phyloP scores from a whole-genome alignment of 2,113 vertebrate species.

The Oryzias melastigma region DNA sequence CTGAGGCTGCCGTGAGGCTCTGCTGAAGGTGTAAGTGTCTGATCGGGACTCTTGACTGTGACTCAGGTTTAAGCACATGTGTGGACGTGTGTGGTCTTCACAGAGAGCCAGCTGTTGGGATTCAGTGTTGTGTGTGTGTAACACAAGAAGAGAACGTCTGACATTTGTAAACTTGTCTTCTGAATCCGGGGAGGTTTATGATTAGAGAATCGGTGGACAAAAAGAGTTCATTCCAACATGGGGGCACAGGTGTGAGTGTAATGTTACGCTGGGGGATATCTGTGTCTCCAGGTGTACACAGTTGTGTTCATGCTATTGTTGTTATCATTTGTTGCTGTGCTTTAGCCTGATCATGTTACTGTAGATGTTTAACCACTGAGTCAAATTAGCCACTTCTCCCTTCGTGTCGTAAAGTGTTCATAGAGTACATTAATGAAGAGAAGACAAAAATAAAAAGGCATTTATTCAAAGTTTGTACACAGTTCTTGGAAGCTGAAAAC shows the following conservation, averaged over 20 bases:
- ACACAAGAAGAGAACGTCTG: constrained; percentile 50
- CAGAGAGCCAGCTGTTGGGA: constrained; percentile 57
- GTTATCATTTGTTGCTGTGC: neutral
- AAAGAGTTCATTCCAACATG: constrained; percentile 5
- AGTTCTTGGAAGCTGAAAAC: too few species aligned
- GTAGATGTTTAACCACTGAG: neutral
- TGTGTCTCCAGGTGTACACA: constrained; percentile 12
- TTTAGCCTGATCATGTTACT: constrained; percentile 2
- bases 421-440: too few species aligned
- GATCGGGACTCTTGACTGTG: constrained; percentile 63
- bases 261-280: neutral
- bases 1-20: constrained; percentile 47
- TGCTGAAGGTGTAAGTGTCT: constrained; percentile 28
- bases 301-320: constrained; percentile 25
- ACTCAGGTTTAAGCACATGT: constrained; percentile 44
- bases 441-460: too few species aligned
- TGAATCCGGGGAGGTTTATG: constrained; percentile 43
- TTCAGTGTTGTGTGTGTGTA: constrained; percentile 38
- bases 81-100: constrained; percentile 59
- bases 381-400: too few species aligned
- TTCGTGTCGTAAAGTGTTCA: too few species aligned
- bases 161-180: constrained; percentile 67
- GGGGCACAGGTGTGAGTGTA: constrained; percentile 4
- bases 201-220: constrained; percentile 28
- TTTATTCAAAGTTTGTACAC: too few species aligned